phyloP scores from a whole-genome alignment of 2,888 invertebrate species.

The Cecidostiba fungosa region DNA sequence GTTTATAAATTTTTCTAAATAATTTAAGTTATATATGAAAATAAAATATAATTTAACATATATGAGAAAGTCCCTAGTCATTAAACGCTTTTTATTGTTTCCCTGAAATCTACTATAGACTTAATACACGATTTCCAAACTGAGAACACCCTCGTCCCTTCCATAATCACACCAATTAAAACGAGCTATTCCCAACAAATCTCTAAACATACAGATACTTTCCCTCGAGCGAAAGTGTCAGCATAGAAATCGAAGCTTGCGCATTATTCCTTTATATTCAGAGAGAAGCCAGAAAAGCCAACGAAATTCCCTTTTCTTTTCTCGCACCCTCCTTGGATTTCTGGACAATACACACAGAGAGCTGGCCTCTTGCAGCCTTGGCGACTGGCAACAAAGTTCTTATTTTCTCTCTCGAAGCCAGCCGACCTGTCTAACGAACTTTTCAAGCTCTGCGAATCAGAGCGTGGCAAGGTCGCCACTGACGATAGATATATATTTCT shows the following conservation, averaged over 20 bases:
- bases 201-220: neutral
- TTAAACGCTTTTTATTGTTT: too few species aligned
- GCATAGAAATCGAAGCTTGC: neutral
- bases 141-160: too few species aligned
- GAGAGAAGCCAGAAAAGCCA: conserved; percentile 5
- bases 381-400: conserved; percentile 19
- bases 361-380: conserved; percentile 25
- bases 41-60: too few species aligned
- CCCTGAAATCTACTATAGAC: too few species aligned
- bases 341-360: conserved; percentile 29
- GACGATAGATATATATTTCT: neutral
- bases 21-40: too few species aligned
- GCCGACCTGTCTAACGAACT: conserved; percentile 18
- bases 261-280: neutral
- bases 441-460: conserved; percentile 37
- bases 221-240: neutral
- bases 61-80: too few species aligned
- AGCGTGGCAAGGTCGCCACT: conserved; percentile 34
- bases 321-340: conserved; percentile 1
- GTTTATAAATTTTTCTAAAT: too few species aligned
- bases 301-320: conserved; percentile 22
- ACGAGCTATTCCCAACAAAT: neutral
- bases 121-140: too few species aligned
- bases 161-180: neutral
- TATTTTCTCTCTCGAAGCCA: neutral